Evolutionary conservation across 1,140 invertebrate species (phyloP).

Genomic region (Frieseomelitta varia): DNA sequence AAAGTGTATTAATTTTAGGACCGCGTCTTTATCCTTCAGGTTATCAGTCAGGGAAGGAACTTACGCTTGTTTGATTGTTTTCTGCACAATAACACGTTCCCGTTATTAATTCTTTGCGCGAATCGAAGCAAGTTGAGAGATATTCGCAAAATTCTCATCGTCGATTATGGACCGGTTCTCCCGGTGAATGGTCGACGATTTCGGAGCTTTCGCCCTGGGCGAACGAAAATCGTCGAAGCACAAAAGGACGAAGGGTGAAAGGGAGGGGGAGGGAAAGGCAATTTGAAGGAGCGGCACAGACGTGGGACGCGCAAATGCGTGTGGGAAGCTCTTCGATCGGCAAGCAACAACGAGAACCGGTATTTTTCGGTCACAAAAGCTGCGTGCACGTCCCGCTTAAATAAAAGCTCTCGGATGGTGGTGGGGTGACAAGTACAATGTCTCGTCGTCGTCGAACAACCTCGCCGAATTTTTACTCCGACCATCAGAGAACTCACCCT

Average conservation of each 20-base stretch:
- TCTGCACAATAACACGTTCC: too few relatives aligned
- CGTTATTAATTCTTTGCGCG: too few relatives aligned
- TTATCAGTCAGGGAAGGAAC: too few relatives aligned
- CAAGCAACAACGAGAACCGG: constrained; percentile 10
- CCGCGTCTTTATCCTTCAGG: too few relatives aligned
- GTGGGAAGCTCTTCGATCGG: constrained; percentile 20
- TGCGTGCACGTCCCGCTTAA: neutral
- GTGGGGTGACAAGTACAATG: constrained; percentile 54
- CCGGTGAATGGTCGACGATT: neutral
- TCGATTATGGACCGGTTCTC: neutral
- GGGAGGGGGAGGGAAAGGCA: neutral
- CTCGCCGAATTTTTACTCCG: constrained; percentile 51
- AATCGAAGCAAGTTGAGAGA: too few relatives aligned
- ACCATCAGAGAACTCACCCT: constrained; percentile 43
- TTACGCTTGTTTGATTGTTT: too few relatives aligned
- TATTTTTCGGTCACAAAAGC: constrained; percentile 41
- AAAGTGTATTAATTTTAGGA: too few relatives aligned
- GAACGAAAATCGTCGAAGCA: neutral
- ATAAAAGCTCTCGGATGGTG: constrained; percentile 29
- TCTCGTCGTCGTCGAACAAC: constrained; percentile 42
- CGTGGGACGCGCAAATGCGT: neutral
- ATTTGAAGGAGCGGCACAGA: neutral
- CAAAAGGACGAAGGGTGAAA: too few relatives aligned
- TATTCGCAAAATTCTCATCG: neutral
- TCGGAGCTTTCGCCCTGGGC: neutral